A percentile compares a stretch with the other conserved stretches of the same genome.
Conservation (phyloP, 2,888 invertebrate genomes). For the Plusia festucae region DNA sequence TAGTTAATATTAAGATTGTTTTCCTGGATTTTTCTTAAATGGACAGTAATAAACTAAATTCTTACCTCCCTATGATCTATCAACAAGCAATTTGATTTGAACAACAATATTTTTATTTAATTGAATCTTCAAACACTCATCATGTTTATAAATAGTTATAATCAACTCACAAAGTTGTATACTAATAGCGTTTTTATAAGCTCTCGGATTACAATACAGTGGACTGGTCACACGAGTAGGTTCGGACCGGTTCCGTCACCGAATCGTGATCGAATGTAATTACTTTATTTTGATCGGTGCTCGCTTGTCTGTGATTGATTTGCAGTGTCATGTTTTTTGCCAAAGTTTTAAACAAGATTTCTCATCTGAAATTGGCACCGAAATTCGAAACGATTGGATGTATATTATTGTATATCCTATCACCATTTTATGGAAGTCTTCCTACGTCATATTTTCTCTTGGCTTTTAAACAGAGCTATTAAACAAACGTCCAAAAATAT, state of each 20-base stretch:
- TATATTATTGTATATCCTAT: too few relatives aligned
- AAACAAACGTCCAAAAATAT: conserved; percentile 25
- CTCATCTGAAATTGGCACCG: background rate
- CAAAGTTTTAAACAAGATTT: conserved; percentile 5
- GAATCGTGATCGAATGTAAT: conserved; percentile 30
- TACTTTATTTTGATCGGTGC: conserved; percentile 28
- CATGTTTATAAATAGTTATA: conserved; percentile 35
- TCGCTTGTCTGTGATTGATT: conserved; percentile 9
- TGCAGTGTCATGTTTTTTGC: background rate
- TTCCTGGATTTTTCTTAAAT: conserved; percentile 17
- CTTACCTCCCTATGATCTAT: background rate
- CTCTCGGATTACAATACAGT: conserved; percentile 12
- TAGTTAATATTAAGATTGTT: conserved; percentile 39
- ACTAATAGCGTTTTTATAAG: conserved; percentile 14
- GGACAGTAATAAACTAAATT: conserved; percentile 17
- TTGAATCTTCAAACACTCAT: conserved; percentile 12
- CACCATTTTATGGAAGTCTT: background rate
- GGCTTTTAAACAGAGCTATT: conserved; percentile 24
- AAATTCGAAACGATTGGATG: background rate
- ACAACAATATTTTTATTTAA: background rate
- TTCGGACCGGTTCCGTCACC: conserved; percentile 19
- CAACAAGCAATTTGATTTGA: background rate
- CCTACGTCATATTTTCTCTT: background rate
- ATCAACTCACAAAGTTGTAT: conserved; percentile 17
- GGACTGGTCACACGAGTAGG: conserved; percentile 16